Evolutionary conservation across 2,113 vertebrate genomes (phyloP).

Genomic region (Saccopteryx bilineata): DNA sequence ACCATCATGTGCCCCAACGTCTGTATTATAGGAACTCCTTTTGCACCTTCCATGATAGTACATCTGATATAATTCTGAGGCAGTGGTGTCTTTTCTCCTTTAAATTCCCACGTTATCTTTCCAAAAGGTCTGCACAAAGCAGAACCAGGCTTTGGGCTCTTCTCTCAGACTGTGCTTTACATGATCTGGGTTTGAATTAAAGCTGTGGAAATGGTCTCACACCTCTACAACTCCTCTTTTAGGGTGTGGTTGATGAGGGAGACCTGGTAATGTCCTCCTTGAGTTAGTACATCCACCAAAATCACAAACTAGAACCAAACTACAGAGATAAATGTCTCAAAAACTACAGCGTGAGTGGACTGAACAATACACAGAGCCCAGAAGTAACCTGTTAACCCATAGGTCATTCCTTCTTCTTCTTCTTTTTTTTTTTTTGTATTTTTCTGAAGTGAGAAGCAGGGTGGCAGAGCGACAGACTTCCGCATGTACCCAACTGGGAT

Average conservation of each 20-base stretch:
- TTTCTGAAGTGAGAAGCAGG: no score
- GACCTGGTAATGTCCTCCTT: background rate
- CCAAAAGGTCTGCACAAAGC: slow-evolving; percentile 44
- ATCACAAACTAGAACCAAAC: background rate
- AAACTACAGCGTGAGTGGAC: background rate
- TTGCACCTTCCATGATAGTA: slow-evolving; percentile 63
- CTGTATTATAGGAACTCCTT: slow-evolving; percentile 59
- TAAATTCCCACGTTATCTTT: slow-evolving; percentile 64
- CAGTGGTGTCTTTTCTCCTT: slow-evolving; percentile 42
- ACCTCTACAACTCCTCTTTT: background rate
- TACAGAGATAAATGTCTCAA: background rate
- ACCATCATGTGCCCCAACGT: background rate
- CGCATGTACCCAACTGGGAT: no score
- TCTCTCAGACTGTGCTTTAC: slow-evolving; percentile 37
- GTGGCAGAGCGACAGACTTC: no score
- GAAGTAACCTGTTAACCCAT: background rate
- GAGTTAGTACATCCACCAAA: background rate
- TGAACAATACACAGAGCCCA: background rate
- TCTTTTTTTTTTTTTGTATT: background rate
- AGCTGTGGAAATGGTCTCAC: background rate
- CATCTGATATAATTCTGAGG: slow-evolving; percentile 62
- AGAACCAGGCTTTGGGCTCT: background rate
- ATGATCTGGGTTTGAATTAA: slow-evolving; percentile 15
- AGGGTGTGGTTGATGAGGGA: background rate
- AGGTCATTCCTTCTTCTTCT: background rate